A percentile compares a stretch with the other conserved stretches of the same genome.
These are phyloP conservation scores for Idris sp. DNA, from an alignment of 1,140 invertebrate species.

Conservation along the genomic window DNA sequence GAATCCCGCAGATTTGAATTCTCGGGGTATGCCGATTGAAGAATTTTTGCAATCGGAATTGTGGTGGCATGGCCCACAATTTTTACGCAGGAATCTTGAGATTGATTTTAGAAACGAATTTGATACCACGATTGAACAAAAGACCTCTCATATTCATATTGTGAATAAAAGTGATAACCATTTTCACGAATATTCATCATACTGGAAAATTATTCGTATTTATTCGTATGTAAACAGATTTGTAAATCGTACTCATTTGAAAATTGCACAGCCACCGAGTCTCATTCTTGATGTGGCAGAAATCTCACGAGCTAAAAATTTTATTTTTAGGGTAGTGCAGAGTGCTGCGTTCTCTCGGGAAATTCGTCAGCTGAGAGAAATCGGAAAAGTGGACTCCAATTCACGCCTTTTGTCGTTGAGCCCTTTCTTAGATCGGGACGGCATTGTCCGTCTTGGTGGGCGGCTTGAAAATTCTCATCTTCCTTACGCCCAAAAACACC, in stretches of 20 bases:
- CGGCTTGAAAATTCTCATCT: too few species aligned
- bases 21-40: neutral
- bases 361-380: too few species aligned
- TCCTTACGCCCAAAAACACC: too few species aligned
- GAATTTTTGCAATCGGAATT: neutral
- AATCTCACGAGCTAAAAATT: too few species aligned
- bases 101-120: neutral
- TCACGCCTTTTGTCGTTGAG: too few species aligned
- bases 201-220: neutral
- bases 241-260: neutral
- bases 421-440: too few species aligned
- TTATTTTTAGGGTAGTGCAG: too few species aligned
- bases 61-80: constrained; percentile 3
- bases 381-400: too few species aligned
- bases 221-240: neutral
- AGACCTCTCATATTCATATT: neutral
- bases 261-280: constrained; percentile 8
- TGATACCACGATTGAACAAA: neutral
- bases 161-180: neutral
- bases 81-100: neutral
- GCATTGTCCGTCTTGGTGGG: too few species aligned
- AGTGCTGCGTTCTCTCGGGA: too few species aligned
- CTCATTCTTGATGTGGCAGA: too few species aligned
- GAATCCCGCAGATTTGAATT: constrained; percentile 6
- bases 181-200: neutral